These are phyloP conservation scores for Felis catus DNA, from an alignment of 2,113 vertebrate species.

Conservation along the genomic window DNA sequence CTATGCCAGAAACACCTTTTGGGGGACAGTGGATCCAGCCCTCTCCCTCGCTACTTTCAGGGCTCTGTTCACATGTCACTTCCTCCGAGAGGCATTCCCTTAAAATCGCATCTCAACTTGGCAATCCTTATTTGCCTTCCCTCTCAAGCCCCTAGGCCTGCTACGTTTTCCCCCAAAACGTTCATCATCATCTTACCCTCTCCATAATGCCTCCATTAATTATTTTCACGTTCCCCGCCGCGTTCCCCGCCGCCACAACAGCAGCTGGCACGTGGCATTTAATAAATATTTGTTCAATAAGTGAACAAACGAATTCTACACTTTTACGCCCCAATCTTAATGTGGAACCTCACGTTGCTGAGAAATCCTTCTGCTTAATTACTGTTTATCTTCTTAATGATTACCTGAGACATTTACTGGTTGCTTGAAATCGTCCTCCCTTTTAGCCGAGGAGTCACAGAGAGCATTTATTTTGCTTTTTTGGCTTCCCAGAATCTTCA, in stretches of 20 bases:
- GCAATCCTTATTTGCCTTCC: neutral
- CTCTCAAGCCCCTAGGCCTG: neutral
- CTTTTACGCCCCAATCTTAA: conserved; percentile 19
- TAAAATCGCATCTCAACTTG: neutral
- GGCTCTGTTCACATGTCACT: conserved; percentile 30
- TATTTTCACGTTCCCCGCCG: neutral
- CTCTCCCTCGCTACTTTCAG: neutral
- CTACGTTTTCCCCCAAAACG: neutral
- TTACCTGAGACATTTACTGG: neutral
- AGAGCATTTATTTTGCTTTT: conserved; percentile 30
- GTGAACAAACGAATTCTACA: conserved; percentile 43
- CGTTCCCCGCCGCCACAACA: neutral
- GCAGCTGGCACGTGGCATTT: conserved; percentile 24
- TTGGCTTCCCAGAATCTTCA: neutral
- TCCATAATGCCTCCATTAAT: conserved; percentile 1
- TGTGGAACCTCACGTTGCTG: conserved; percentile 10
- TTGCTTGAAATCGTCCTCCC: neutral
- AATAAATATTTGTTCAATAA: conserved; percentile 57
- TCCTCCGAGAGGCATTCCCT: conserved; percentile 8
- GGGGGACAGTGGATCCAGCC: neutral
- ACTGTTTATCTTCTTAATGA: conserved; percentile 46
- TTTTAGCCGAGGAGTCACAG: neutral
- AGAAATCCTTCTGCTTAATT: conserved; percentile 53
- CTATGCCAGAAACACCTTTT: neutral
- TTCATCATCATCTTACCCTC: conserved; percentile 14